phyloP scores from a whole-genome alignment of 1,140 invertebrate genomes.

The Calephelis nemesis region DNA sequence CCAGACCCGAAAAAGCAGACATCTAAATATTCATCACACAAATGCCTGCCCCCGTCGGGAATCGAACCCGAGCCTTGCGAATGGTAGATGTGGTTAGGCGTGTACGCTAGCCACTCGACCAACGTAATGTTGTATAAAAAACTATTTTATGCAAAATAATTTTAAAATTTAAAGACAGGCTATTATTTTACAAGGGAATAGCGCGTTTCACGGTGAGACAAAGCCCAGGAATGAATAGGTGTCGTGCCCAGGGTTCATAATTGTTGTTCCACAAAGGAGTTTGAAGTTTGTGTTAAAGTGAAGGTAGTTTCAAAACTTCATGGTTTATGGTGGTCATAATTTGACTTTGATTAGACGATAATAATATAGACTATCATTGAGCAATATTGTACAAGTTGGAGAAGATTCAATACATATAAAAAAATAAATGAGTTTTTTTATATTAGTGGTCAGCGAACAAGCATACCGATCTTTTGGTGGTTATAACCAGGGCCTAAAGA shows the following conservation, averaged over 20 bases:
- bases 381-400: neutral
- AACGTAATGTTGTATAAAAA: neutral
- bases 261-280: slow-evolving; percentile 49
- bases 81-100: no score
- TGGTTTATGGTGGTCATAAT: slow-evolving; percentile 1
- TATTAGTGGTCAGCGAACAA: no score
- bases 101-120: no score
- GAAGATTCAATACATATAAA: neutral
- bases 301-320: slow-evolving; percentile 25
- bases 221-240: slow-evolving; percentile 66
- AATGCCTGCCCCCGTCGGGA: no score
- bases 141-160: neutral
- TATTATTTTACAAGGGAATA: slow-evolving; percentile 15
- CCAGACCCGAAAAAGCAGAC: no score
- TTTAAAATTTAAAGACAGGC: slow-evolving; percentile 4
- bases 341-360: neutral
- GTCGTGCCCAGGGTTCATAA: slow-evolving; percentile 59
- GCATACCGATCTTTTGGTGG: no score
- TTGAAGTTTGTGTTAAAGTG: slow-evolving; percentile 38
- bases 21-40: no score
- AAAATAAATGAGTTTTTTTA: neutral
- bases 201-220: slow-evolving; percentile 50
- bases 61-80: no score
- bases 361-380: neutral
- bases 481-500: no score